Conservation (phyloP, 2,888 invertebrate species). For the Prosopocoilus inquinatus region DNA sequence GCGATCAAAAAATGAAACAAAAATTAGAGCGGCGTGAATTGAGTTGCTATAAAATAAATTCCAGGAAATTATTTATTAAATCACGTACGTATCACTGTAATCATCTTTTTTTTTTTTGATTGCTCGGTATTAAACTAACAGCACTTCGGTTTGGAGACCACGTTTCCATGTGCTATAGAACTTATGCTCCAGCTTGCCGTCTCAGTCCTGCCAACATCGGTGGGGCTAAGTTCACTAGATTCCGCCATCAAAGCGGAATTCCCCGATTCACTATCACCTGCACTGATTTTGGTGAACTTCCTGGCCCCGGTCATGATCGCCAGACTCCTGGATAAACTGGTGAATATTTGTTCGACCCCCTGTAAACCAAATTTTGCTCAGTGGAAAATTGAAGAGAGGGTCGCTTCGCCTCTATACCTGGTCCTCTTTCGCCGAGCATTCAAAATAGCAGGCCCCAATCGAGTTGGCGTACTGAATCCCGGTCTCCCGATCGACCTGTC, state of each 20-base stretch:
- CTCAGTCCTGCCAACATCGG: conserved; percentile 63
- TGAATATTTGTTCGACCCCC: conserved; percentile 74
- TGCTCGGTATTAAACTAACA: conserved; percentile 9
- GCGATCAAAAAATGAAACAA: too few species aligned
- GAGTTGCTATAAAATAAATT: too few species aligned
- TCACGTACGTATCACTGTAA: background rate
- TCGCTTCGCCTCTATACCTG: conserved; percentile 51
- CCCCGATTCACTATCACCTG: conserved; percentile 46
- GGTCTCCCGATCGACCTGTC: conserved; percentile 64
- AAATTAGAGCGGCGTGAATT: too few species aligned
- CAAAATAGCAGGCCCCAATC: conserved; percentile 82
- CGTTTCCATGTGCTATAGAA: conserved; percentile 61
- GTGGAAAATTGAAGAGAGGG: background rate
- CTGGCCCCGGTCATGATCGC: conserved; percentile 53
- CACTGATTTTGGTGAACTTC: conserved; percentile 2
- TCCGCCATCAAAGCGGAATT: conserved; percentile 32
- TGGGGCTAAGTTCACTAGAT: conserved; percentile 58
- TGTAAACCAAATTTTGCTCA: conserved; percentile 33
- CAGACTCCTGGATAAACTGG: conserved; percentile 63
- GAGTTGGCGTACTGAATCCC: conserved; percentile 73
- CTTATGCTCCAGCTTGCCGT: conserved; percentile 63
- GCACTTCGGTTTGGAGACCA: conserved; percentile 8
- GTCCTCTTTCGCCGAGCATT: conserved; percentile 78
- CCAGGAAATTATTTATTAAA: too few species aligned
- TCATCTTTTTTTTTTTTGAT: background rate